A percentile compares a stretch with the other conserved stretches of the same genome.
Conservation (phyloP, 1,140 invertebrate species). For the Drosophila oshimai region DNA sequence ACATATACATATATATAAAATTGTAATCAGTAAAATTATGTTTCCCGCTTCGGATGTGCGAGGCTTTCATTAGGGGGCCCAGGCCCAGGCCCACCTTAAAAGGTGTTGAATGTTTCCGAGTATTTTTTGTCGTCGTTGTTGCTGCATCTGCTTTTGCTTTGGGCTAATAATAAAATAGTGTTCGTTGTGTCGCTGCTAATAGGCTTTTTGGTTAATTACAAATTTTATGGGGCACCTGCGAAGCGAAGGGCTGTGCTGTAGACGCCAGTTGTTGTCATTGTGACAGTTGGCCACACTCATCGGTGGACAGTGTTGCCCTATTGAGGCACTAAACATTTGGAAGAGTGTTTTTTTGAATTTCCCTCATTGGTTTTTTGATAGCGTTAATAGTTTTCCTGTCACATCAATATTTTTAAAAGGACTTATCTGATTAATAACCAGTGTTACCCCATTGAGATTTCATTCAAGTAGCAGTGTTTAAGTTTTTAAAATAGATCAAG, state of each 20-base stretch:
- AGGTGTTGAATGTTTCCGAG: conserved; percentile 58
- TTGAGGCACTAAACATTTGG: background rate
- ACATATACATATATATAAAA: conserved; percentile 59
- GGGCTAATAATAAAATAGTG: conserved; percentile 51
- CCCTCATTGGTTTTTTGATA: background rate
- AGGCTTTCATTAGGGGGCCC: conserved; percentile 60
- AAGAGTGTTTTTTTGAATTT: background rate
- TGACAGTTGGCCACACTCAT: background rate
- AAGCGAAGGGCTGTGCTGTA: conserved; percentile 33
- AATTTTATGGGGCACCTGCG: conserved; percentile 63
- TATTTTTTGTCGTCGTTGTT: conserved; percentile 20
- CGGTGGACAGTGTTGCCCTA: conserved; percentile 14
- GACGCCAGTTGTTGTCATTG: conserved; percentile 14
- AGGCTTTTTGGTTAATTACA: conserved; percentile 78
- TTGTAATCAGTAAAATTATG: conserved; percentile 79
- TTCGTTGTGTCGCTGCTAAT: conserved; percentile 57
- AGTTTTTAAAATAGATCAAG: too few relatives aligned
- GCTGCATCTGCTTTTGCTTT: conserved; percentile 26
- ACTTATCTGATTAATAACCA: too few relatives aligned
- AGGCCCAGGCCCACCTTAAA: conserved; percentile 57
- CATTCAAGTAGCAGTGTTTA: too few relatives aligned
- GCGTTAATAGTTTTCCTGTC: background rate
- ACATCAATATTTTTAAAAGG: too few relatives aligned
- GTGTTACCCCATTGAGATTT: too few relatives aligned
- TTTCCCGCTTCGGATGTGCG: conserved; percentile 29